Conservation (phyloP, 2,797 vertebrate genomes). For the Saxicola maurus region DNA sequence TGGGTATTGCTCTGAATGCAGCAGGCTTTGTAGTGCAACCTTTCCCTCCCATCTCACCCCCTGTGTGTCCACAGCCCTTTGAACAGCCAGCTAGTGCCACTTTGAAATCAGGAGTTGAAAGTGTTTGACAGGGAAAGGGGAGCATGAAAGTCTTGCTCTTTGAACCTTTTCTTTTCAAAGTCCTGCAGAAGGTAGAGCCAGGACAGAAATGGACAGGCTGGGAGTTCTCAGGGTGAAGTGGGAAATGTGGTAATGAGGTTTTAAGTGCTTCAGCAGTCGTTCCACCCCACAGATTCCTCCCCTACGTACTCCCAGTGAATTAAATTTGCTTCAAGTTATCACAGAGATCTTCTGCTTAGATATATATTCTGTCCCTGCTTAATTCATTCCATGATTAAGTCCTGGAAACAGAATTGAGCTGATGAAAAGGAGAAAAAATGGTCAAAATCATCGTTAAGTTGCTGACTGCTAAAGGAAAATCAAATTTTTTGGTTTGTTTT, state of each 20-base stretch:
- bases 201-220: constrained; percentile 73
- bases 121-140: constrained; percentile 82
- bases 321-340: constrained; percentile 19
- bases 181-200: constrained; percentile 67
- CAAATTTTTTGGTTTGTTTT: not conserved
- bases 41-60: constrained; percentile 75
- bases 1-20: constrained; percentile 66
- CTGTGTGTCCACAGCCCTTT: constrained; percentile 78
- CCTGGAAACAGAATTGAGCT: not conserved
- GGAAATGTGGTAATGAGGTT: constrained; percentile 57
- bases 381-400: not conserved
- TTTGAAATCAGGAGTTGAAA: constrained; percentile 91
- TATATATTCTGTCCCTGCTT: not conserved
- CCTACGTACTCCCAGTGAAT: not conserved
- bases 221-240: constrained; percentile 53
- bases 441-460: constrained; percentile 2
- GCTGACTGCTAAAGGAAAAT: not conserved
- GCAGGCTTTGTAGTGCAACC: constrained; percentile 81
- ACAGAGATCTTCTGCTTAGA: not conserved
- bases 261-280: constrained; percentile 42
- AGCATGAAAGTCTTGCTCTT: constrained; percentile 87
- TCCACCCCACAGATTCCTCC: constrained; percentile 11
- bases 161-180: constrained; percentile 85
- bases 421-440: not conserved
- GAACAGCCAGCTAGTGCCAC: constrained; percentile 82